A percentile compares a stretch with the other conserved stretches of the same genome.
These are phyloP conservation scores for Hirtodrosophila duncani DNA, from an alignment of 2,888 invertebrate species.

Conservation along the genomic window DNA sequence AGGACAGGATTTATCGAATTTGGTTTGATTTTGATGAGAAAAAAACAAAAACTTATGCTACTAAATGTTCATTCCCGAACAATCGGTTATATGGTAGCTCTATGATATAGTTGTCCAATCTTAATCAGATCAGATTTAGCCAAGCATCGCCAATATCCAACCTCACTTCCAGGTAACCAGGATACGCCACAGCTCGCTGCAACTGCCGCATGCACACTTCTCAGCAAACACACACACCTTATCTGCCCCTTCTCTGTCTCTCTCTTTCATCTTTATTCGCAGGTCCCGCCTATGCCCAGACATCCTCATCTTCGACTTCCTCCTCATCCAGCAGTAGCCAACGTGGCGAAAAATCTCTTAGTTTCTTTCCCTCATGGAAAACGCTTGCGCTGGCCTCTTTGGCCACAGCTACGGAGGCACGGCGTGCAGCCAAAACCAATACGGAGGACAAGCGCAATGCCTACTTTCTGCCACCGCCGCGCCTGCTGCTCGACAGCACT, in stretches of 20 bases:
- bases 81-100: too few relatives aligned
- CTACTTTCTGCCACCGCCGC: constrained; percentile 66
- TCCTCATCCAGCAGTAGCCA: constrained; percentile 13
- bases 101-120: too few relatives aligned
- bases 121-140: too few relatives aligned
- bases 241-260: constrained; percentile 1
- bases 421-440: constrained; percentile 19
- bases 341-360: constrained; percentile 69
- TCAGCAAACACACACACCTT: not conserved
- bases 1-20: too few relatives aligned
- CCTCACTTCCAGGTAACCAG: constrained; percentile 16
- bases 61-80: too few relatives aligned
- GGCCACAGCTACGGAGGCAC: constrained; percentile 47
- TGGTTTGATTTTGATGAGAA: too few relatives aligned
- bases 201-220: constrained; percentile 30
- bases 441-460: constrained; percentile 44
- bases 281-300: constrained; percentile 56
- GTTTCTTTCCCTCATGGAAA: constrained; percentile 76
- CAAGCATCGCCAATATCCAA: constrained; percentile 17
- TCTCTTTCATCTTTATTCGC: constrained; percentile 19
- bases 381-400: constrained; percentile 73
- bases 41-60: too few relatives aligned
- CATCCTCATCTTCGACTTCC: constrained; percentile 29
- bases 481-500: constrained; percentile 57
- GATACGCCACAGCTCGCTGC: constrained; percentile 44